phyloP scores from a whole-genome alignment of 2,888 invertebrate species.

The Lasioglossum marginatum region DNA sequence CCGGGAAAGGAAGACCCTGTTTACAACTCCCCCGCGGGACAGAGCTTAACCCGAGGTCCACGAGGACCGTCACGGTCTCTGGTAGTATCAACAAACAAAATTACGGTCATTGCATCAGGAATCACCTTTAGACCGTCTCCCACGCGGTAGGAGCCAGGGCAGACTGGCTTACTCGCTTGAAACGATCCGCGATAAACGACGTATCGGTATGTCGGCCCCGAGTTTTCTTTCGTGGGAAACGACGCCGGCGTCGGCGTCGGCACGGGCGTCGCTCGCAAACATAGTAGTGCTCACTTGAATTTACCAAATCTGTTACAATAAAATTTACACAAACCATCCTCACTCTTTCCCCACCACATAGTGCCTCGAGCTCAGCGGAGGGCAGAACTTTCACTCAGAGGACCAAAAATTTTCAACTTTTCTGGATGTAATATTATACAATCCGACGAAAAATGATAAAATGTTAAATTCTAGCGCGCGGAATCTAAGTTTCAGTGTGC shows the following conservation, averaged over 20 bases:
- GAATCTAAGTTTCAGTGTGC: no score
- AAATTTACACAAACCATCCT: neutral
- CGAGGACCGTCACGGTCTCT: neutral
- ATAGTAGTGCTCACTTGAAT: neutral
- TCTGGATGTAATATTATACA: no score
- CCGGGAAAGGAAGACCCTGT: neutral
- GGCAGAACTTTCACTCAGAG: no score
- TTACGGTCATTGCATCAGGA: neutral
- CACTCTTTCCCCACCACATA: neutral
- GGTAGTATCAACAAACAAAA: neutral
- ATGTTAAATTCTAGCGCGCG: no score
- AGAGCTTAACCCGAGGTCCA: neutral
- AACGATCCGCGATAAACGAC: conserved; percentile 22
- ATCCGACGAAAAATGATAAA: no score
- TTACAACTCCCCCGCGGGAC: neutral
- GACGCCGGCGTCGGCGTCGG: neutral
- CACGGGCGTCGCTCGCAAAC: neutral
- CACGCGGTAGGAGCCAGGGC: neutral
- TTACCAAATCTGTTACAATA: neutral
- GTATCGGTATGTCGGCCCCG: conserved; percentile 2
- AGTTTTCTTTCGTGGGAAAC: conserved; percentile 25
- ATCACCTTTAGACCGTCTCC: conserved; percentile 17
- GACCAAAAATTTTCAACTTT: no score
- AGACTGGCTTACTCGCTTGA: conserved; percentile 1
- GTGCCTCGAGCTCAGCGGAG: no score